Evolutionary conservation across 2,888 invertebrate genomes (phyloP).

Genomic region (Ypsolopha scabrella): DNA sequence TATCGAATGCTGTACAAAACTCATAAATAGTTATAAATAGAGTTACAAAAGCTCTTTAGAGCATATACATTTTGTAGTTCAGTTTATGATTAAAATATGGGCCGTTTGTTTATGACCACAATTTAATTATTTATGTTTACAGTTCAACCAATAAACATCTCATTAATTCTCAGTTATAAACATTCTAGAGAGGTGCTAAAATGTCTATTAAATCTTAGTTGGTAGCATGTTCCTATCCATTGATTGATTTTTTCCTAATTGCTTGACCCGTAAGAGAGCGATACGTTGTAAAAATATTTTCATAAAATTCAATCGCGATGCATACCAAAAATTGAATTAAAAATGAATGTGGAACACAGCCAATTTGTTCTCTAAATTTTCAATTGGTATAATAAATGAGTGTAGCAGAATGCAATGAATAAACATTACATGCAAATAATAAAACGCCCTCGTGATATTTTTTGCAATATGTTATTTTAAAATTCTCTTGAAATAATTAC

Average conservation of each 20-base stretch:
- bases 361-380: not conserved
- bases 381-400: no score
- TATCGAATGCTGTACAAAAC: no score
- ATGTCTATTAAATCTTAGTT: not conserved
- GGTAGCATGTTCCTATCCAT: not conserved
- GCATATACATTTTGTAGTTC: no score
- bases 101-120: not conserved
- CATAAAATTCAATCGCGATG: not conserved
- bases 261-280: not conserved
- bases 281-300: not conserved
- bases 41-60: not conserved
- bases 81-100: no score
- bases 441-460: not conserved
- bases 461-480: not conserved
- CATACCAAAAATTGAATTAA: not conserved
- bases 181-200: not conserved
- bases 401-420: not conserved
- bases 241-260: not conserved
- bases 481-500: not conserved
- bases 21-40: no score
- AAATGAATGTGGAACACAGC: not conserved
- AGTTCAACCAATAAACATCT: no score
- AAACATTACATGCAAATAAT: not conserved
- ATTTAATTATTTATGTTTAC: not conserved
- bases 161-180: no score